Evolutionary conservation across 2,113 vertebrate genomes (phyloP).

Genomic region (Phylloscopus trochiloides): DNA sequence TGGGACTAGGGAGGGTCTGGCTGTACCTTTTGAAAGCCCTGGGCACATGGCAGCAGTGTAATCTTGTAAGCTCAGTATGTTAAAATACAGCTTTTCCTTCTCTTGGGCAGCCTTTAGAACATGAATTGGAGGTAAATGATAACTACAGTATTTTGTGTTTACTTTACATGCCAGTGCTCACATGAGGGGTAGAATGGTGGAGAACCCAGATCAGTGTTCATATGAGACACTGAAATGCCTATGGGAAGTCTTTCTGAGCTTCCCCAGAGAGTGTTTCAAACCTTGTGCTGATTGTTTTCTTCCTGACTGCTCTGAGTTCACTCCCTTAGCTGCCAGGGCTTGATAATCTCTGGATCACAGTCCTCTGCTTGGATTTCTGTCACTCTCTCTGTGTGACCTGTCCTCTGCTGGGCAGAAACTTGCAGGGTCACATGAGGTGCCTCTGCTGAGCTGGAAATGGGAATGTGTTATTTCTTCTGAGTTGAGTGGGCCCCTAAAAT

Average conservation of each 20-base stretch:
- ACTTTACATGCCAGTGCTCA: neutral
- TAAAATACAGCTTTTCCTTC: neutral
- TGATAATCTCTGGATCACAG: neutral
- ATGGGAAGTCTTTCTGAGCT: neutral
- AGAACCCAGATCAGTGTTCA: neutral
- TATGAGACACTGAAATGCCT: neutral
- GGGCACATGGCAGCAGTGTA: neutral
- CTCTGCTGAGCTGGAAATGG: neutral
- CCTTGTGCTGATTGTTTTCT: neutral
- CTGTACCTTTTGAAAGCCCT: neutral
- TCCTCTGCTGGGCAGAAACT: neutral
- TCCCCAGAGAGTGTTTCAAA: neutral
- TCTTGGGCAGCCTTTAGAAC: neutral
- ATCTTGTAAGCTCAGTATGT: neutral
- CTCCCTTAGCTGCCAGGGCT: neutral
- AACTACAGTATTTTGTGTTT: neutral
- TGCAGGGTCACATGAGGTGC: neutral
- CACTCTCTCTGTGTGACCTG: neutral
- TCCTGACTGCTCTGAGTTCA: neutral
- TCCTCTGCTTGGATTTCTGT: slow-evolving; percentile 22
- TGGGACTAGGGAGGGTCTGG: neutral
- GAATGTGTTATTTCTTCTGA: neutral
- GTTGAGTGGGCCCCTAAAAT: neutral
- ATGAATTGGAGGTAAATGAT: neutral
- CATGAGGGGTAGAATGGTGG: neutral